A percentile compares a stretch with the other conserved stretches of the same genome.
phyloP scores from a whole-genome alignment of 2,888 invertebrate genomes.

The Thymelicus acteon region DNA sequence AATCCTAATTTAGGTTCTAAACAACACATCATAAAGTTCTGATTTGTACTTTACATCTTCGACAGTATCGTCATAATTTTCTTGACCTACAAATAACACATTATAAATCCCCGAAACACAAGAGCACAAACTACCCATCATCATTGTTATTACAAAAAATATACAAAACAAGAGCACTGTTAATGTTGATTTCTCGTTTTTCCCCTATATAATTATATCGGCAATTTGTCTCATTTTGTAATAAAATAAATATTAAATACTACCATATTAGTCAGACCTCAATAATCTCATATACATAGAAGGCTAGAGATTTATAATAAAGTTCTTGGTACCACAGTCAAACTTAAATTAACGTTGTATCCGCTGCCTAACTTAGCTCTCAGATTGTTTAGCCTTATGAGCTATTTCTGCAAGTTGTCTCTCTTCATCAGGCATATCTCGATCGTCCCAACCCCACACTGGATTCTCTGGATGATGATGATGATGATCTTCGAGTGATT shows the following conservation, averaged over 20 bases:
- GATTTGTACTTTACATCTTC: constrained; percentile 11
- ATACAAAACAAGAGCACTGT: no score
- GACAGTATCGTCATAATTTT: not conserved
- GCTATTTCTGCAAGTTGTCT: constrained; percentile 78
- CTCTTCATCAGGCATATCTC: constrained; percentile 89
- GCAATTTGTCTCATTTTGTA: no score
- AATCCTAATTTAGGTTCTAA: not conserved
- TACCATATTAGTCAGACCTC: not conserved
- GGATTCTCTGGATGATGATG: constrained; percentile 82
- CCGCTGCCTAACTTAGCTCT: constrained; percentile 7
- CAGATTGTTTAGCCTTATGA: constrained; percentile 61
- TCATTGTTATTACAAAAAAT: no score
- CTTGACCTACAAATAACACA: not conserved
- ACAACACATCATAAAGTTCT: not conserved
- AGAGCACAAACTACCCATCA: no score
- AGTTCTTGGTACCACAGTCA: constrained; percentile 1
- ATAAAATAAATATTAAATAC: not conserved
- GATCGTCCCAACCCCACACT: constrained; percentile 94
- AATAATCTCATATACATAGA: not conserved
- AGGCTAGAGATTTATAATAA: not conserved
- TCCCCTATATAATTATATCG: no score
- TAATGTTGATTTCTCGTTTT: no score
- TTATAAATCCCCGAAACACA: no score
- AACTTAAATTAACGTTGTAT: not conserved
- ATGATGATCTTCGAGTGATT: constrained; percentile 46